Evolutionary conservation across 2,797 vertebrate species (phyloP), one percentile per base, ranked within the genome.

Genomic region (Toxotes lorentzi): DNA sequence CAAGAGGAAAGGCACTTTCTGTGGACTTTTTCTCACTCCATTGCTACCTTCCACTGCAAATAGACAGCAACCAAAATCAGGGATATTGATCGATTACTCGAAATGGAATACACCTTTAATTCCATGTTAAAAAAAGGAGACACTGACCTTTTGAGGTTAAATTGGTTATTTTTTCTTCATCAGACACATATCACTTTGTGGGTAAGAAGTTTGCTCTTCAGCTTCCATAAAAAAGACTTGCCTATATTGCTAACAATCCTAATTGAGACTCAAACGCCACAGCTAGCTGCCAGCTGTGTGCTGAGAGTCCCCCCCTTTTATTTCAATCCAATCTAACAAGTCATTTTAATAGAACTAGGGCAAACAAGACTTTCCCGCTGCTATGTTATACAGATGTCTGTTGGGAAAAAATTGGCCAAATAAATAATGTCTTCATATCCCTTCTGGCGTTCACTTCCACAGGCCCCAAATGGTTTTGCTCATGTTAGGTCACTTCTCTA

Each of bases 1-100:
- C 96, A 94, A 96, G 95, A 97, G 93, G 96, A 98, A 99, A 99
- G 98, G 98, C 98, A 99, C 97, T 98, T 98, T 96, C 97, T 96
- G 96, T 96, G 93, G 96, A 96, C 96, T 94, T 86, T 35, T 84
- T 85, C 82, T 90, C 83, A 63, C 82, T 88, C 77, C 69, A 70
- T 90, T 95, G 78, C 86, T 92, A 90, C 83, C 76, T 85, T 81
- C 77, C 81, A 82, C 86, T 61, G 77, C 61, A 84, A 89, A 88
- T 23, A 69, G 60, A 78, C 62, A 71, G 45, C 70, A 78, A 81
- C 57, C 64, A 79, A 83, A 86, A 78, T 57, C 70, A 23, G 74
- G 32, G 56, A 70, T 40, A 63, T 50, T 61, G 57, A 89, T 64
- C 5, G 38, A 83, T 45, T 34, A 66, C 73, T 73, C 21, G 0